Evolutionary conservation across 2,888 invertebrate genomes (phyloP).

Genomic region (Protodeltote pygarga): DNA sequence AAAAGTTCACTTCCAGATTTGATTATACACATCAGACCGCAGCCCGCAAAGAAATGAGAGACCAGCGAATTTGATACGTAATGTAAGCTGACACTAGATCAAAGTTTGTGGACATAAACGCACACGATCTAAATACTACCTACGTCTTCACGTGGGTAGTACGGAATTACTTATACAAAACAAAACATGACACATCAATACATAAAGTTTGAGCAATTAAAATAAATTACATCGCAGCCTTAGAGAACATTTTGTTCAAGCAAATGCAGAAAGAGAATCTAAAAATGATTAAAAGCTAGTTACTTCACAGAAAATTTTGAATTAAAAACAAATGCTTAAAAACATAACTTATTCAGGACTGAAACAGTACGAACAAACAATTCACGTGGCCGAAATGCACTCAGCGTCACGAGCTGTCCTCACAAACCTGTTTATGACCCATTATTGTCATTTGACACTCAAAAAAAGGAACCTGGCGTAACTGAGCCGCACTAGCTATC

Average conservation of each 20-base stretch:
- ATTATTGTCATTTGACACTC: constrained; percentile 59
- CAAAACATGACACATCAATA: constrained; percentile 3
- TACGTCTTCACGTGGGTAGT: constrained; percentile 20
- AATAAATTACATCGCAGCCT: neutral
- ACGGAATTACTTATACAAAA: constrained; percentile 5
- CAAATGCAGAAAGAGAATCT: no score
- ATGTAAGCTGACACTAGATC: constrained; percentile 42
- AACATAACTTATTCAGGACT: neutral
- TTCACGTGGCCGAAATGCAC: constrained; percentile 24
- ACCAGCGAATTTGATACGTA: constrained; percentile 51
- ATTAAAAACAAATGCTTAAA: neutral
- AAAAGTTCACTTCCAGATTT: constrained; percentile 42
- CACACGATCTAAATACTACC: no score
- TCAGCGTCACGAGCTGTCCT: constrained; percentile 36
- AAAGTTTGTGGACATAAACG: constrained; percentile 52
- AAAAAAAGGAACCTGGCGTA: constrained; percentile 65
- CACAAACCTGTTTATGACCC: constrained; percentile 59
- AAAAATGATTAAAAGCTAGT: no score
- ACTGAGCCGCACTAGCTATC: constrained; percentile 28
- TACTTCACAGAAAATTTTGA: no score
- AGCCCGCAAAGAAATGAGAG: constrained; percentile 37
- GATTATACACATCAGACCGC: constrained; percentile 43
- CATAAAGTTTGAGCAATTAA: neutral
- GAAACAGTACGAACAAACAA: no score
- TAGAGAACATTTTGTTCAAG: neutral